Percentiles rank a stretch among this genome's conserved stretches.
These are phyloP conservation scores for Tyto alba DNA, from an alignment of 2,113 vertebrate species.

Conservation along the genomic window DNA sequence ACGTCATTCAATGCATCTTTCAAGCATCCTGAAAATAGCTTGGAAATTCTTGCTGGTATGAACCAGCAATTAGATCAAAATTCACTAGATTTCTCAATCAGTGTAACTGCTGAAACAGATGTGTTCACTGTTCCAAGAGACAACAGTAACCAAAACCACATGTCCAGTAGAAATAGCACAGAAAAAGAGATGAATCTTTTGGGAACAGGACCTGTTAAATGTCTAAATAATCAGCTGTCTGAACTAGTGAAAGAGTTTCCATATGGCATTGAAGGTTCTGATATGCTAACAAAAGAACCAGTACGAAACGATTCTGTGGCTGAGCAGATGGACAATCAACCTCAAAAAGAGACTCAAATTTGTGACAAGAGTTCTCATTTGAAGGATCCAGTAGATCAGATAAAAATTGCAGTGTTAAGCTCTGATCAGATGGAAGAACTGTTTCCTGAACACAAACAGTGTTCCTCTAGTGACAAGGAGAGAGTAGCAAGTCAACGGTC, in stretches of 20 bases:
- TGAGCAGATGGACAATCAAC: background rate
- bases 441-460: conserved; percentile 8
- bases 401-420: conserved; percentile 42
- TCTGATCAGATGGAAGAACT: conserved; percentile 47
- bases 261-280: conserved; percentile 66
- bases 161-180: background rate
- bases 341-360: background rate
- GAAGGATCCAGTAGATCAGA: conserved; percentile 15
- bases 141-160: background rate
- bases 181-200: background rate
- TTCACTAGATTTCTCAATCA: background rate
- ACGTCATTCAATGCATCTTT: background rate
- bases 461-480: background rate
- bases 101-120: background rate
- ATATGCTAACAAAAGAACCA: background rate
- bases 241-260: conserved; percentile 76
- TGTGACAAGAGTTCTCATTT: background rate
- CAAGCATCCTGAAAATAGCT: background rate
- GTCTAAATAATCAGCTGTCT: conserved; percentile 64
- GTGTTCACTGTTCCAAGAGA: background rate
- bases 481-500: background rate
- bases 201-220: background rate
- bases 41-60: background rate
- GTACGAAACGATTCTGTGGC: background rate
- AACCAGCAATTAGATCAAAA: background rate